phyloP scores from a whole-genome alignment of 2,888 invertebrate species.

The Epirrita christyi region DNA sequence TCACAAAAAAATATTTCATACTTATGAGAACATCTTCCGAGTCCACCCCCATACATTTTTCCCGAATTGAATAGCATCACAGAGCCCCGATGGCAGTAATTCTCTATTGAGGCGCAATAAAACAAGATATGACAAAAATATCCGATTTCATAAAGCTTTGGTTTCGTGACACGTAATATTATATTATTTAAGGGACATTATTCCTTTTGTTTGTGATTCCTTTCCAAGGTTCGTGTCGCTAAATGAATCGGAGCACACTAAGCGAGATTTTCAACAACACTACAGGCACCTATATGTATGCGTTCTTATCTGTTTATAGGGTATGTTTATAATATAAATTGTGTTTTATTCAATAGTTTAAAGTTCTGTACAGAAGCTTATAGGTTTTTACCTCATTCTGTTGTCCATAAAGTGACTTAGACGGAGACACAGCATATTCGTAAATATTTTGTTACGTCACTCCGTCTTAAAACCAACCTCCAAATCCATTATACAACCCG shows the following conservation, averaged over 20 bases:
- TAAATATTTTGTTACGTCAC: no score
- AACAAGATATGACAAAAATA: conserved; percentile 85
- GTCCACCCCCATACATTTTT: conserved; percentile 61
- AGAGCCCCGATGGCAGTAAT: conserved; percentile 60
- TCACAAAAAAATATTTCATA: conserved; percentile 18
- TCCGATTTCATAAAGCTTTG: conserved; percentile 84
- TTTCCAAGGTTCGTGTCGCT: conserved; percentile 58
- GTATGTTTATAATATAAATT: no score
- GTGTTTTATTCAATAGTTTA: no score
- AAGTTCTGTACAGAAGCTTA: no score
- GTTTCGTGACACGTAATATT: conserved; percentile 82
- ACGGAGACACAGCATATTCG: no score
- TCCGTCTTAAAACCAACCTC: no score
- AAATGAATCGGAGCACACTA: conserved; percentile 55
- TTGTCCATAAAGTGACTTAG: no score
- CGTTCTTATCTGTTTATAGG: no score
- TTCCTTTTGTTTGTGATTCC: conserved; percentile 73
- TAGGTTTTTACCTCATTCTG: no score
- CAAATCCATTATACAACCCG: conserved; percentile 36
- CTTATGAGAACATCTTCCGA: conserved; percentile 30
- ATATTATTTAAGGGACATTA: conserved; percentile 79
- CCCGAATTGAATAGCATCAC: conserved; percentile 66
- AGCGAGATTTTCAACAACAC: conserved; percentile 39
- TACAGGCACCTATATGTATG: no score
- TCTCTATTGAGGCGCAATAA: conserved; percentile 78